These are phyloP conservation scores for Phalacrocorax carbo DNA, from an alignment of 2,113 vertebrate genomes.

Conservation along the genomic window DNA sequence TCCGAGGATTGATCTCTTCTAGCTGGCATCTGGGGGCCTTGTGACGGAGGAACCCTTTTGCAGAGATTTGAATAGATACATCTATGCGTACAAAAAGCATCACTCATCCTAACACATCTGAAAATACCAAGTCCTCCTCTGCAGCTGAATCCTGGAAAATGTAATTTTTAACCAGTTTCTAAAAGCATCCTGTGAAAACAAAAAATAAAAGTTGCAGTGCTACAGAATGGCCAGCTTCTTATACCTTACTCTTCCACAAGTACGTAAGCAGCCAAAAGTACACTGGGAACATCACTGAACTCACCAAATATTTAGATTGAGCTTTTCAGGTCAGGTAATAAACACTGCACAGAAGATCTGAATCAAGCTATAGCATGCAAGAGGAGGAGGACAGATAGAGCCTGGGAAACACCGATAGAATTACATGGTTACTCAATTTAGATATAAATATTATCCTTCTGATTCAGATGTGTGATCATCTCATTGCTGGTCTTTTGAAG, in stretches of 20 bases:
- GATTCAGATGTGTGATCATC: slow-evolving; percentile 27
- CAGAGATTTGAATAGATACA: background rate
- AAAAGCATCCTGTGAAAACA: background rate
- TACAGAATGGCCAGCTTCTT: background rate
- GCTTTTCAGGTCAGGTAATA: slow-evolving; percentile 13
- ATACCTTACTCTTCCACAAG: background rate
- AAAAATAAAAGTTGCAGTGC: background rate
- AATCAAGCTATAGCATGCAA: background rate
- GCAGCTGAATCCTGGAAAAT: slow-evolving; percentile 2
- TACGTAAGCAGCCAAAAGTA: background rate
- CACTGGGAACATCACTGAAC: background rate
- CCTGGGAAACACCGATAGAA: background rate
- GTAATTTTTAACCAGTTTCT: background rate
- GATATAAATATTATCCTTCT: slow-evolving; percentile 44
- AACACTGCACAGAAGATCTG: background rate
- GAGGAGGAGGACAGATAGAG: background rate
- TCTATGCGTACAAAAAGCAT: background rate
- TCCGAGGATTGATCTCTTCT: background rate
- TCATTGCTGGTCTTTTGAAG: background rate
- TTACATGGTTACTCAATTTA: slow-evolving; percentile 1
- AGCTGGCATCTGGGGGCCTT: background rate
- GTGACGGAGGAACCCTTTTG: background rate
- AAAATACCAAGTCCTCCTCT: slow-evolving; percentile 22
- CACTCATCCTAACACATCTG: background rate
- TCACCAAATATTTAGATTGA: slow-evolving; percentile 1